These are phyloP conservation scores for Trichomycterus rosablanca DNA, from an alignment of 2,113 vertebrate species.

Conservation along the genomic window DNA sequence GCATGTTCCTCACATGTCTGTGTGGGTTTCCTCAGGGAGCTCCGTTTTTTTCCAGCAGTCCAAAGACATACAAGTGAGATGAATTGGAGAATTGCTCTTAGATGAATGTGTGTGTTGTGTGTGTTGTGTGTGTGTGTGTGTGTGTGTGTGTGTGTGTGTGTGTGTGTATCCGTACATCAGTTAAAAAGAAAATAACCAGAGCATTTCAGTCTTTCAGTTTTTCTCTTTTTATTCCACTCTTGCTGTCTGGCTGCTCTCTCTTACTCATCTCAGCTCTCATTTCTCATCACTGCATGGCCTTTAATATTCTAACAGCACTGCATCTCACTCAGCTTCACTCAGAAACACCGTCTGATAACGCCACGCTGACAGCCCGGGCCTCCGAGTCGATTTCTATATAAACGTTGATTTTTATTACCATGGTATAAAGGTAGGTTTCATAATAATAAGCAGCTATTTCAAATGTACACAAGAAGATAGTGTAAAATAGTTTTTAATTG, in stretches of 20 bases:
- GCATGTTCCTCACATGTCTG: no score
- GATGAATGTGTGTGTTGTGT: no score
- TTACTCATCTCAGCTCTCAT: constrained; percentile 14
- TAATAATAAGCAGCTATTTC: background rate
- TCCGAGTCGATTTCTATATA: background rate
- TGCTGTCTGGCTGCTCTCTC: background rate
- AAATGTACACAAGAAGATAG: no score
- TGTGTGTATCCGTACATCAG: background rate
- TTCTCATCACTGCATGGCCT: constrained; percentile 29
- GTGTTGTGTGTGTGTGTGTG: no score
- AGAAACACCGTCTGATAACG: constrained; percentile 11
- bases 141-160: no score
- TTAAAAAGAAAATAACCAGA: constrained; percentile 1
- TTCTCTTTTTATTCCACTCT: constrained; percentile 3
- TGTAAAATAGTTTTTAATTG: no score
- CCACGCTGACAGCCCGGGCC: background rate
- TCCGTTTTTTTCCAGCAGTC: no score
- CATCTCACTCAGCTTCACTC: constrained; percentile 11
- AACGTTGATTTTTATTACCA: background rate
- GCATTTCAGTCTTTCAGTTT: background rate
- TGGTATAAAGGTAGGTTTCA: background rate
- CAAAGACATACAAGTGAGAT: no score
- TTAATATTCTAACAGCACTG: constrained; percentile 25
- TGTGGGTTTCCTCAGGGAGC: no score
- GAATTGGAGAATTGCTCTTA: no score